A percentile compares a stretch with the other conserved stretches of the same genome.
These are phyloP conservation scores for Acromyrmex charruanus DNA, from an alignment of 1,140 invertebrate species.

Conservation along the genomic window DNA sequence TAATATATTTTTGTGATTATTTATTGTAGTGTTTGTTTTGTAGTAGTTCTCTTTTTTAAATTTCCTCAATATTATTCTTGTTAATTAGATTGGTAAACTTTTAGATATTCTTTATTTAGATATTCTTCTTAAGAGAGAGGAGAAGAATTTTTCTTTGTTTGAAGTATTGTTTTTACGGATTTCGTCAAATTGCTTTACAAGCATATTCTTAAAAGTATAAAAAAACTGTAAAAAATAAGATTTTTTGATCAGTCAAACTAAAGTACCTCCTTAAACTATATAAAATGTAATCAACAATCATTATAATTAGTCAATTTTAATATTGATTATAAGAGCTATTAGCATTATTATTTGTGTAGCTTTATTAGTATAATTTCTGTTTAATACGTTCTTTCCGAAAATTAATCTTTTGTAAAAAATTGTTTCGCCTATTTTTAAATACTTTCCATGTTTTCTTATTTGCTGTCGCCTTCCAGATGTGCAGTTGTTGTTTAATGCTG, in stretches of 20 bases:
- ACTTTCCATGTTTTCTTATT: constrained; percentile 64
- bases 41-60: neutral
- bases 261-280: neutral
- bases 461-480: constrained; percentile 76
- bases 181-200: too few species aligned
- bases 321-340: neutral
- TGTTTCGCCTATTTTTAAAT: constrained; percentile 21
- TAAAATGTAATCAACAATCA: neutral
- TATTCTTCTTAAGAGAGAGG: neutral
- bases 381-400: neutral
- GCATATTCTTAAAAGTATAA: too few species aligned
- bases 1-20: neutral
- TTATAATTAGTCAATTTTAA: constrained; percentile 3
- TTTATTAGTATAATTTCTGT: constrained; percentile 13
- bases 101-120: neutral
- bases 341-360: neutral
- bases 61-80: neutral
- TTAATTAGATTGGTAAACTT: neutral
- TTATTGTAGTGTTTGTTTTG: neutral
- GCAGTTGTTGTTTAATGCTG: constrained; percentile 72
- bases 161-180: too few species aligned
- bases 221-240: too few species aligned
- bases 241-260: too few species aligned
- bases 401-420: constrained; percentile 35
- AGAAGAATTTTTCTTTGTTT: too few species aligned